phyloP scores from a whole-genome alignment of 2,113 vertebrate genomes.

The Delphinapterus leucas region DNA sequence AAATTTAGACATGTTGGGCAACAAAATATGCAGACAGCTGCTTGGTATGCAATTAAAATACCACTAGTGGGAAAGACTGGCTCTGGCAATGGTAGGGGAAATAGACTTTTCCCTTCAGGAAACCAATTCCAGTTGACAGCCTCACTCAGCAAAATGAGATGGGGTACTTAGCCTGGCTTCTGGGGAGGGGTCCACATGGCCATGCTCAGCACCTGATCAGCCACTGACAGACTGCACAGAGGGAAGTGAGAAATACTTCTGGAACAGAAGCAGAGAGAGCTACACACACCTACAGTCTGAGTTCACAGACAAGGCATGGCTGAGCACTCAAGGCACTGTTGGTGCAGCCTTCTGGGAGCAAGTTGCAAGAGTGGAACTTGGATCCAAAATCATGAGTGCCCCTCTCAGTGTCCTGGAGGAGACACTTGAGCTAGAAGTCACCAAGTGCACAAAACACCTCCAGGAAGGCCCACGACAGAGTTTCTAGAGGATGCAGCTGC shows the following conservation, averaged over 20 bases:
- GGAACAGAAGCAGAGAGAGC: not conserved
- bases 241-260: not conserved
- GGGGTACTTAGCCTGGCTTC: not conserved
- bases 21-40: constrained; percentile 60
- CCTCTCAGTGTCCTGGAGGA: not conserved
- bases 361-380: not conserved
- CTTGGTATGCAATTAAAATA: constrained; percentile 75
- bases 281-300: not conserved
- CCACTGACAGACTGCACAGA: not conserved
- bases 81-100: constrained; percentile 23
- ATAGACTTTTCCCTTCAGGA: constrained; percentile 20
- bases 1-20: constrained; percentile 64
- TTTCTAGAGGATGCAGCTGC: not conserved
- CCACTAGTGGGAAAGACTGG: constrained; percentile 59
- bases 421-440: not conserved
- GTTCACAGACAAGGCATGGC: not conserved
- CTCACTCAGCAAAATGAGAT: constrained; percentile 41
- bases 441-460: not conserved
- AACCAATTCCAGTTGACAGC: constrained; percentile 44
- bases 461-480: not conserved
- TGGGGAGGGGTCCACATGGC: not conserved
- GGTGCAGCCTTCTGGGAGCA: not conserved
- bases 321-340: not conserved
- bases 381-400: not conserved
- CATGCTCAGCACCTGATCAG: not conserved